Conservation (phyloP, 2,113 vertebrate species). For the Scortum barcoo region DNA sequence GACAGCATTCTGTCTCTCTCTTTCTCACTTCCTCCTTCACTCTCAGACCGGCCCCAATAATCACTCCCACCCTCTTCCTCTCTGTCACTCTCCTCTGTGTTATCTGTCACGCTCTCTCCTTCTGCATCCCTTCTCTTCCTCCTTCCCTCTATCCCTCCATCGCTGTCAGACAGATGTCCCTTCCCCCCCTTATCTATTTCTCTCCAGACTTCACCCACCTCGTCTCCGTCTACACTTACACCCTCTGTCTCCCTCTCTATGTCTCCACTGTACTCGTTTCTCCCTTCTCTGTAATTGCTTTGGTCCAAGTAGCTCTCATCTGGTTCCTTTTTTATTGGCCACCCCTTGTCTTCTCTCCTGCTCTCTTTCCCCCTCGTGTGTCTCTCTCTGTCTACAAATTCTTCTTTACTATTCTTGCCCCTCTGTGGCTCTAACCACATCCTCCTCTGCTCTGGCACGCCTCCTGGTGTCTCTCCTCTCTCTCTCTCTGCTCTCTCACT, state of each 20-base stretch:
- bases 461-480: slow-evolving; percentile 15
- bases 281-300: slow-evolving; percentile 18
- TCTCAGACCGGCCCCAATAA: slow-evolving; percentile 13
- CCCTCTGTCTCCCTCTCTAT: slow-evolving; percentile 35
- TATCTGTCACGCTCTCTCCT: slow-evolving; percentile 56
- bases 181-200: slow-evolving; percentile 17
- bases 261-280: slow-evolving; percentile 14
- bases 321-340: slow-evolving; percentile 54
- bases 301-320: slow-evolving; percentile 49
- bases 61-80: slow-evolving; percentile 63
- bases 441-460: slow-evolving; percentile 55
- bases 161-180: slow-evolving; percentile 49
- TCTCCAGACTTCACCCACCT: slow-evolving; percentile 39
- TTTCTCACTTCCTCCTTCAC: slow-evolving; percentile 73
- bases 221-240: slow-evolving; percentile 54
- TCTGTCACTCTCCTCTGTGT: slow-evolving; percentile 66
- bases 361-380: slow-evolving; percentile 14
- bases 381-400: slow-evolving; percentile 57
- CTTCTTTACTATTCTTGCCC: slow-evolving; percentile 55
- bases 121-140: slow-evolving; percentile 42
- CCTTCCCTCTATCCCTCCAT: slow-evolving; percentile 43
- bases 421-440: slow-evolving; percentile 83
- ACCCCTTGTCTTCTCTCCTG: slow-evolving; percentile 26
- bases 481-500: slow-evolving; percentile 44
- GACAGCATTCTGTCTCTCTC: slow-evolving; percentile 66